phyloP scores from a whole-genome alignment of 2,888 invertebrate species.

The Brachynemurus nebulosus region DNA sequence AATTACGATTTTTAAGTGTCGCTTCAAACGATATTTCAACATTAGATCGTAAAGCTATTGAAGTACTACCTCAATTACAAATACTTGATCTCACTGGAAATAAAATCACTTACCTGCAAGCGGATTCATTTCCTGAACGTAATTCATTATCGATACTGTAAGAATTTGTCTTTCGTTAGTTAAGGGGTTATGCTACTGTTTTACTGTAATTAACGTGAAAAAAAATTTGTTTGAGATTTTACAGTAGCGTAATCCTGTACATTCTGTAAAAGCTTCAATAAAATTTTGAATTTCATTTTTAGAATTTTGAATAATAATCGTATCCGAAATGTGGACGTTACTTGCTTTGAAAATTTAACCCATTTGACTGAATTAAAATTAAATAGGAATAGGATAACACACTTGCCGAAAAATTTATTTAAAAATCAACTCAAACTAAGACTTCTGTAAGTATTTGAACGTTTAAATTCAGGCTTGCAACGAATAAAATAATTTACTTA shows the following conservation, averaged over 20 bases:
- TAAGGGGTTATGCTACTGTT: no score
- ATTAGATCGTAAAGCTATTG: constrained; percentile 33
- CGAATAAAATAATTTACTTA: constrained; percentile 5
- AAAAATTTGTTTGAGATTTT: no score
- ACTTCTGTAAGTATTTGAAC: constrained; percentile 8
- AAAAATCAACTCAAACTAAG: constrained; percentile 42
- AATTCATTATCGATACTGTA: constrained; percentile 37
- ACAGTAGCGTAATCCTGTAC: no score
- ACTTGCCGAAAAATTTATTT: constrained; percentile 59
- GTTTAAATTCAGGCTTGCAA: not conserved
- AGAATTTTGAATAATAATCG: constrained; percentile 61
- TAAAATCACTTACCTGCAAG: constrained; percentile 39
- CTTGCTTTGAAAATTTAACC: constrained; percentile 56
- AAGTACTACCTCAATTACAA: constrained; percentile 37
- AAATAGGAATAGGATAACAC: constrained; percentile 59
- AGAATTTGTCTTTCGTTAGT: no score
- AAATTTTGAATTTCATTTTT: constrained; percentile 24
- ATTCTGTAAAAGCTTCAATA: no score
- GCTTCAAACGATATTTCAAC: constrained; percentile 36
- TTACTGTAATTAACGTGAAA: no score
- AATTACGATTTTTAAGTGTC: constrained; percentile 16
- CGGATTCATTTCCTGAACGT: constrained; percentile 43
- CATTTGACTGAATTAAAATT: constrained; percentile 60
- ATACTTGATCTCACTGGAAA: constrained; percentile 51
- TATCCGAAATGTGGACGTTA: constrained; percentile 53